Conservation (phyloP, 1,140 invertebrate species). For the Aphis craccivora region DNA sequence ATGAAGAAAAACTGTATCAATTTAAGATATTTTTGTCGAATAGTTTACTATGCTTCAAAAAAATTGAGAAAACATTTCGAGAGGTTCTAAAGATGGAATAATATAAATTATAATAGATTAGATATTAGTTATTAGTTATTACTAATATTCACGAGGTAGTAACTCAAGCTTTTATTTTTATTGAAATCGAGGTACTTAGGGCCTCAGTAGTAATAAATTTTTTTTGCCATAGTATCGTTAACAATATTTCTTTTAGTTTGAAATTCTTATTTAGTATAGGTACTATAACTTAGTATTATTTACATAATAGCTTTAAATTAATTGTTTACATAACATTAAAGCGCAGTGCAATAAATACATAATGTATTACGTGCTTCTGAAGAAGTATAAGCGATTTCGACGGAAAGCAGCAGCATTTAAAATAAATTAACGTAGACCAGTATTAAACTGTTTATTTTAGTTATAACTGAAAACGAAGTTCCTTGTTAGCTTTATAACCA, state of each 20-base stretch:
- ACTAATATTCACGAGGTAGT: not conserved
- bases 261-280: not conserved
- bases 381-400: slow-evolving; percentile 18
- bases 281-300: not conserved
- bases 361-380: not conserved
- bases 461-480: not conserved
- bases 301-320: not conserved
- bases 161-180: not conserved
- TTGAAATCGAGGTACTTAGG: not conserved
- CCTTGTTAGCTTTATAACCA: not conserved
- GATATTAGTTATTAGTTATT: not conserved
- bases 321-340: not conserved
- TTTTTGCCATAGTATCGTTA: not conserved
- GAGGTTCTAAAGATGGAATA: not conserved
- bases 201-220: not conserved
- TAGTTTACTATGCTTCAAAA: not conserved
- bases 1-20: not conserved
- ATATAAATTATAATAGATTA: not conserved
- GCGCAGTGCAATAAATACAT: slow-evolving; percentile 28
- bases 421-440: not conserved
- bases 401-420: slow-evolving; percentile 1
- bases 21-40: not conserved
- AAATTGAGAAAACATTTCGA: not conserved
- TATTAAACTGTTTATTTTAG: slow-evolving; percentile 12
- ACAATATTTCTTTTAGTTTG: not conserved